Evolutionary conservation across 2,888 invertebrate species (phyloP).

Genomic region (Uropetala carovei): DNA sequence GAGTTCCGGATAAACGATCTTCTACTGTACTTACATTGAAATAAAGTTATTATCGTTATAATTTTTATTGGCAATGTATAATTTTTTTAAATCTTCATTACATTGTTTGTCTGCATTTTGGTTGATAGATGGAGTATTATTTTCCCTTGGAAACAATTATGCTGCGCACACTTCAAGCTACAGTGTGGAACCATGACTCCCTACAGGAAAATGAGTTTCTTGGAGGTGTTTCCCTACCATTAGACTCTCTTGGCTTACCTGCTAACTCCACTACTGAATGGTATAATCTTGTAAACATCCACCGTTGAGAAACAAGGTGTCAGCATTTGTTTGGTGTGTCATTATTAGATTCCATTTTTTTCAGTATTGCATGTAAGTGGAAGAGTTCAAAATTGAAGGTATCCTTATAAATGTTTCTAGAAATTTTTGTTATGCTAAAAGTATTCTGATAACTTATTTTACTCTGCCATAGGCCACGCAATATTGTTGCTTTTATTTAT

Average conservation of each 20-base stretch:
- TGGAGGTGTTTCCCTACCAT: conserved; percentile 91
- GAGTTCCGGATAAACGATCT: too few species aligned
- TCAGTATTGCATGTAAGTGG: too few species aligned
- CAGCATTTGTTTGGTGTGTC: too few species aligned
- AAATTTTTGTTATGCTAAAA: too few species aligned
- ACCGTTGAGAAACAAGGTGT: background rate
- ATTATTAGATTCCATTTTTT: too few species aligned
- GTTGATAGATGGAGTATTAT: conserved; percentile 87
- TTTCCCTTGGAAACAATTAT: conserved; percentile 88
- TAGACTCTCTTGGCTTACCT: conserved; percentile 83
- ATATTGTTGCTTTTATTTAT: too few species aligned
- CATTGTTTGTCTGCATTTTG: conserved; percentile 66
- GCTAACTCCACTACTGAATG: conserved; percentile 82
- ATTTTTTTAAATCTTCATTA: conserved; percentile 39
- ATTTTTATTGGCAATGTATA: conserved; percentile 38
- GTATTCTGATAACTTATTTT: too few species aligned
- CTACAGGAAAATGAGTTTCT: conserved; percentile 96
- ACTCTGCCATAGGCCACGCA: too few species aligned
- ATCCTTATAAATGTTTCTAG: too few species aligned
- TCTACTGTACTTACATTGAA: too few species aligned
- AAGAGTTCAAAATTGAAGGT: too few species aligned
- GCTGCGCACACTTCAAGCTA: conserved; percentile 89
- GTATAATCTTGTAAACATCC: conserved; percentile 83
- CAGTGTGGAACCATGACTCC: conserved; percentile 96
- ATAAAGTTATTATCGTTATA: conserved; percentile 12